Evolutionary conservation across 2,113 vertebrate genomes (phyloP).

Genomic region (Ceratotherium simum): DNA sequence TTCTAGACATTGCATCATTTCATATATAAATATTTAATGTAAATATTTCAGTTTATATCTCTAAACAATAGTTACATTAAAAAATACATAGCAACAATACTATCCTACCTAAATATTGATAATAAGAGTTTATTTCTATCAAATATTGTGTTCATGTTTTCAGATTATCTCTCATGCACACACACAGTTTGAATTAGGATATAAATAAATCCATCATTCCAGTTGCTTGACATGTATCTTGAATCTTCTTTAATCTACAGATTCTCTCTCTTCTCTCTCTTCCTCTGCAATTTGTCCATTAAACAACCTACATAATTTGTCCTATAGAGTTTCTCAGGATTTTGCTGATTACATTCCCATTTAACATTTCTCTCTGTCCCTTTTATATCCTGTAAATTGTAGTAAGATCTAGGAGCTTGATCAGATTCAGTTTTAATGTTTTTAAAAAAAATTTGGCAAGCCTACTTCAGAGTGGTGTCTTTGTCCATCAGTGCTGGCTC

Average conservation of each 20-base stretch:
- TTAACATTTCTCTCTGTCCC: not conserved
- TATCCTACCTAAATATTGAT: not conserved
- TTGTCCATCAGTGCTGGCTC: not conserved
- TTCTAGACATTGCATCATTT: not conserved
- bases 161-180: not conserved
- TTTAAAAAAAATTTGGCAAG: not conserved
- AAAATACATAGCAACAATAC: not conserved
- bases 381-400: not conserved
- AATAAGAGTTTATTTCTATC: not conserved
- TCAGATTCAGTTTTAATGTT: not conserved
- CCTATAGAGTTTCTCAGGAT: not conserved
- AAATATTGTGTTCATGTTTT: not conserved
- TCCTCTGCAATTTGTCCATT: not conserved
- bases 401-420: not conserved
- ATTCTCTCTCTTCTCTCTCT: not conserved
- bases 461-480: not conserved
- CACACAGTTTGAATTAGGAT: not conserved
- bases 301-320: not conserved
- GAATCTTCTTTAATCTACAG: not conserved
- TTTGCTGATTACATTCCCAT: not conserved
- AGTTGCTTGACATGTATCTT: not conserved
- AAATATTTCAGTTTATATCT: not conserved
- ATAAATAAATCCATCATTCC: not conserved
- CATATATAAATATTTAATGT: not conserved
- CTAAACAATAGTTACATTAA: not conserved